These are phyloP conservation scores for Porites lutea DNA, from an alignment of 64 coral and sea anemone genomes.

Conservation along the genomic window DNA sequence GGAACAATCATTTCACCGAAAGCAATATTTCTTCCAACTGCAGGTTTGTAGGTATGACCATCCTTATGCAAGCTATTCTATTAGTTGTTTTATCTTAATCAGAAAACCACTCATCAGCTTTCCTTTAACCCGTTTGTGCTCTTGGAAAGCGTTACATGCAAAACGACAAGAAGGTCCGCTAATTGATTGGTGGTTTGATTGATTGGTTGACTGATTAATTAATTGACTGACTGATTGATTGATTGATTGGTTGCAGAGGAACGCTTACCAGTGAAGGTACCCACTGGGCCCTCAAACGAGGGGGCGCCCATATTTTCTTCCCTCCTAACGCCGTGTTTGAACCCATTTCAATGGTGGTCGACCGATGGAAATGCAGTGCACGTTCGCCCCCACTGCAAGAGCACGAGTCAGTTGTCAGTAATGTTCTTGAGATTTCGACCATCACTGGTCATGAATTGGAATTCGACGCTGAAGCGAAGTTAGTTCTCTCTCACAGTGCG, in stretches of 20 bases:
- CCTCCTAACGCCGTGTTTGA: background rate
- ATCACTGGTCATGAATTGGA: background rate
- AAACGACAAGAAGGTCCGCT: no score
- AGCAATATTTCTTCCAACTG: no score
- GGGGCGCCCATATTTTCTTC: background rate
- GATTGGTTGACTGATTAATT: no score
- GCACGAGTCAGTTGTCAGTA: conserved; percentile 5
- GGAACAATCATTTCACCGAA: no score
- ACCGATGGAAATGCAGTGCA: background rate
- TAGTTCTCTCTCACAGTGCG: conserved; percentile 36
- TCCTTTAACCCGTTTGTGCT: no score
- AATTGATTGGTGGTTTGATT: no score
- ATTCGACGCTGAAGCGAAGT: background rate
- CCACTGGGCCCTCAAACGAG: background rate
- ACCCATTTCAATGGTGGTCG: background rate
- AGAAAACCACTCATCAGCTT: no score
- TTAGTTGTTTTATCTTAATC: no score
- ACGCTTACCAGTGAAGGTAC: background rate
- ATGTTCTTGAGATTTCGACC: conserved; percentile 8
- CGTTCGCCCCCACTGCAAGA: background rate
- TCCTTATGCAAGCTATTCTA: no score
- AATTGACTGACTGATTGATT: no score
- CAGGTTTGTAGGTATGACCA: no score
- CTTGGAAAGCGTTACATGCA: no score
- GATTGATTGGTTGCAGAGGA: background rate